phyloP scores from a whole-genome alignment of 1,140 invertebrate genomes.

The Hydropsyche tenuis region DNA sequence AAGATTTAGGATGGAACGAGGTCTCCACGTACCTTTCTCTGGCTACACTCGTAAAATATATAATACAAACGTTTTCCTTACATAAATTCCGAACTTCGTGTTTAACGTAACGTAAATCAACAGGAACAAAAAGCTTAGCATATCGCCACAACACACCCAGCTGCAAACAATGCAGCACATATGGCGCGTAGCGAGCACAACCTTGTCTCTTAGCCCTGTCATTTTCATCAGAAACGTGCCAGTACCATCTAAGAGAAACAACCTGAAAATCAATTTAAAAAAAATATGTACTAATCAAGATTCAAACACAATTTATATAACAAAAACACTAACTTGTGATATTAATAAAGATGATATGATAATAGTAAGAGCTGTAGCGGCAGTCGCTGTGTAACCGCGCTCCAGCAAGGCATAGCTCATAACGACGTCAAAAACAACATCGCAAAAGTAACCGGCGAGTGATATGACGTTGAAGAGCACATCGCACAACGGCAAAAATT shows the following conservation, averaged over 20 bases:
- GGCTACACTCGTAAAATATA: too few species aligned
- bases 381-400: constrained; percentile 65
- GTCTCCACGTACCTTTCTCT: too few species aligned
- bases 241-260: constrained; percentile 66
- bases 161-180: constrained; percentile 77
- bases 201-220: constrained; percentile 54
- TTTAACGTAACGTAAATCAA: constrained; percentile 83
- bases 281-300: not conserved
- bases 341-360: constrained; percentile 74
- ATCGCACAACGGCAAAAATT: constrained; percentile 87
- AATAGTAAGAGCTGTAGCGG: constrained; percentile 71
- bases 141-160: constrained; percentile 89
- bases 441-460: constrained; percentile 89
- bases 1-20: too few species aligned
- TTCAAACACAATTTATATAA: not conserved
- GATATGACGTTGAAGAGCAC: constrained; percentile 91
- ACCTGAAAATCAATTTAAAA: constrained; percentile 53
- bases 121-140: constrained; percentile 84
- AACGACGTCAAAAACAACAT: constrained; percentile 87
- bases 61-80: constrained; percentile 51
- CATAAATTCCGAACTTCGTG: constrained; percentile 76
- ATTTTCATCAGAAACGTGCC: constrained; percentile 56
- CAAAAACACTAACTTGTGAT: constrained; percentile 66
- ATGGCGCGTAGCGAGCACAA: constrained; percentile 61
- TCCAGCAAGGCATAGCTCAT: constrained; percentile 82